These are phyloP conservation scores for Hippocampus barbouri DNA, from an alignment of 2,113 vertebrate species.

Conservation along the genomic window DNA sequence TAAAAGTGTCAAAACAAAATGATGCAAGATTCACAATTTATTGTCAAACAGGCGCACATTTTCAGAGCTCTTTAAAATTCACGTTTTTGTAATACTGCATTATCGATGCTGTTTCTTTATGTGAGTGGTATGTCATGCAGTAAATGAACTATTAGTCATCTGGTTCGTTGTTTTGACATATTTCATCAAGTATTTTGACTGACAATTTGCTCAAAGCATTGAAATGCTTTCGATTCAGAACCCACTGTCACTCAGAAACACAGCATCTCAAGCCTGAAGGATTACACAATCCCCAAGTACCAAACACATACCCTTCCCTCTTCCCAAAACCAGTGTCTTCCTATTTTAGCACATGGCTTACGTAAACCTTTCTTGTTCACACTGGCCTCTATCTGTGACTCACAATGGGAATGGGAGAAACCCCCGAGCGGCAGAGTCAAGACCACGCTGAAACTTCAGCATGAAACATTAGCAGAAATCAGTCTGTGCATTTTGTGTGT, in stretches of 20 bases:
- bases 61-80: not conserved
- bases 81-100: not conserved
- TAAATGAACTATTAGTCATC: not conserved
- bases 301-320: slow-evolving; percentile 35
- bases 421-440: slow-evolving; percentile 22
- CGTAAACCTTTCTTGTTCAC: slow-evolving; percentile 22
- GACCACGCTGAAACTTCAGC: slow-evolving; percentile 28
- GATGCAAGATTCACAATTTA: not conserved
- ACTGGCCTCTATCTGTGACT: slow-evolving; percentile 42
- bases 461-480: slow-evolving; percentile 37
- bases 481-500: not conserved
- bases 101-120: slow-evolving; percentile 11
- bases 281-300: slow-evolving; percentile 46
- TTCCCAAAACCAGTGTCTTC: slow-evolving; percentile 22
- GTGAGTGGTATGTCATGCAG: slow-evolving; percentile 1
- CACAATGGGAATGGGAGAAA: slow-evolving; percentile 33
- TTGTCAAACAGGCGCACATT: not conserved
- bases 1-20: not conserved
- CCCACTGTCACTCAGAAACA: slow-evolving; percentile 23
- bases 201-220: not conserved
- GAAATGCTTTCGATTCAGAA: not conserved
- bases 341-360: slow-evolving; percentile 17
- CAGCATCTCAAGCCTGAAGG: slow-evolving; percentile 24
- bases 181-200: not conserved
- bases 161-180: slow-evolving; percentile 31